Percentiles rank a stretch among this genome's conserved stretches.
Evolutionary conservation across 2,888 invertebrate species (phyloP).

Genomic region (Nomada hirtipes): DNA sequence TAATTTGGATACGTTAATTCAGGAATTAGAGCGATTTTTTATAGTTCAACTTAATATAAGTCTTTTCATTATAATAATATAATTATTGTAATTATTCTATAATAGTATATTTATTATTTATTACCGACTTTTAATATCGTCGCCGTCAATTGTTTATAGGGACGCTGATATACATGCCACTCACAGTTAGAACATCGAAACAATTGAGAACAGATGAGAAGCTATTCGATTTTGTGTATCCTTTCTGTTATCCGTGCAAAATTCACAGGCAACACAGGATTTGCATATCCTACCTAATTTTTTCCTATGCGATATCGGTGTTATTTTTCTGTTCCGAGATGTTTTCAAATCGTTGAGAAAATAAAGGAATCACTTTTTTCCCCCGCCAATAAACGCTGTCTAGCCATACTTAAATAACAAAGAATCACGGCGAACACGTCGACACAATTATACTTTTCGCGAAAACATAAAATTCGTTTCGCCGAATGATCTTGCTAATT

Average conservation of each 20-base stretch:
- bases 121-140: no score
- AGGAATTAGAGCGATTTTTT: no score
- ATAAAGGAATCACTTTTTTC: neutral
- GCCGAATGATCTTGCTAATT: no score
- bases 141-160: no score
- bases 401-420: neutral
- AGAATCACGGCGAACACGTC: neutral
- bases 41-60: no score
- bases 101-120: no score
- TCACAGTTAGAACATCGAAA: neutral
- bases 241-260: neutral
- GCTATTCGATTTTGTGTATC: neutral
- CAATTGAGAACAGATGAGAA: neutral
- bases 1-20: no score
- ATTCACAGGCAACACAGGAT: neutral
- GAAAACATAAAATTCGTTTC: no score
- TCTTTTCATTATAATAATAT: no score
- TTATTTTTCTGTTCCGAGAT: neutral
- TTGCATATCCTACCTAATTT: neutral
- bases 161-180: no score
- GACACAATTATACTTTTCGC: neutral
- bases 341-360: neutral
- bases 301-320: neutral
- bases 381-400: neutral
- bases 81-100: no score